These are phyloP conservation scores for Ochropleura plecta DNA, from an alignment of 2,888 invertebrate species.

Conservation along the genomic window DNA sequence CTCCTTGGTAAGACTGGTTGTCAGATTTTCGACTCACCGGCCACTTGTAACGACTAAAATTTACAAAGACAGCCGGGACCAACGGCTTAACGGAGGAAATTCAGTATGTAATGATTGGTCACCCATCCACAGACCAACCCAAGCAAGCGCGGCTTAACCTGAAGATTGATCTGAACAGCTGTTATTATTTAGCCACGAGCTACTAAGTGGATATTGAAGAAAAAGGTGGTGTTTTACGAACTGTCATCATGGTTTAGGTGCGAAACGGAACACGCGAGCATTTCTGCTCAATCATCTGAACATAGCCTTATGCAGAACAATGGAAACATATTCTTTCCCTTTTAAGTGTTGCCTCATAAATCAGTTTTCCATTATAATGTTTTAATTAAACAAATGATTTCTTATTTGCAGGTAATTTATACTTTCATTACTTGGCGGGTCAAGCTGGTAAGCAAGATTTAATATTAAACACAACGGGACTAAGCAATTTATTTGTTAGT, in stretches of 20 bases:
- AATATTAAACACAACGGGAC: neutral
- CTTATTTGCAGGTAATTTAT: constrained; percentile 57
- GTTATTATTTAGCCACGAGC: neutral
- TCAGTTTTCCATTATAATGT: constrained; percentile 13
- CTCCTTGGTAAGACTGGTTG: too few species aligned
- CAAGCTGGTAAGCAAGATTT: constrained; percentile 39
- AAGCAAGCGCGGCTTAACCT: too few species aligned
- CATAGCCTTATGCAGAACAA: constrained; percentile 33
- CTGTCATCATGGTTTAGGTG: neutral
- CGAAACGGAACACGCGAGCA: neutral
- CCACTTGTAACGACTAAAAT: too few species aligned
- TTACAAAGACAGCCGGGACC: too few species aligned
- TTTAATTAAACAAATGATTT: constrained; percentile 33
- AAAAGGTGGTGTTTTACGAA: neutral
- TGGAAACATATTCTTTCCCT: constrained; percentile 10
- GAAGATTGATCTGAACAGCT: too few species aligned
- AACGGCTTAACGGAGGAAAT: too few species aligned
- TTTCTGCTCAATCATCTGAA: neutral
- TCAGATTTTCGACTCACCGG: too few species aligned
- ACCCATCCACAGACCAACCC: too few species aligned
- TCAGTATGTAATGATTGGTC: too few species aligned
- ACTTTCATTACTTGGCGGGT: constrained; percentile 34
- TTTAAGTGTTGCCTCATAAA: constrained; percentile 24
- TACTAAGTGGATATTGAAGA: neutral
- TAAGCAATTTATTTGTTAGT: neutral